A percentile compares a stretch with the other conserved stretches of the same genome.
Conservation (phyloP, 1,140 invertebrate species). For the Phenacoccus solenopsis region DNA sequence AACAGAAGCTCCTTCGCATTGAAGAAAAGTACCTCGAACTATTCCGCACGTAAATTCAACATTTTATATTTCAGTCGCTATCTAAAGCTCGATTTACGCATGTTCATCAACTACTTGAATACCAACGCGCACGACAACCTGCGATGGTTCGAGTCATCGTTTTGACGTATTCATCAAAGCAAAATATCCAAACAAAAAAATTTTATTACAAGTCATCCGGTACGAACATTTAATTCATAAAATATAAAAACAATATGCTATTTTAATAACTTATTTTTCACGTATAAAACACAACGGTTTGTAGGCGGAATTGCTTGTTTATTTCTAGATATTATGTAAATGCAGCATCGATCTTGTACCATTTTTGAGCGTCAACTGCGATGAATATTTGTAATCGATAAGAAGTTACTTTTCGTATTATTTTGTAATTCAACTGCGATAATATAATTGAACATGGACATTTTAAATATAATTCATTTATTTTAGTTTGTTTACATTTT, state of each 20-base stretch:
- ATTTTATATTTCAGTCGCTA: no score
- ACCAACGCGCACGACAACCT: no score
- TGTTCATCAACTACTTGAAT: no score
- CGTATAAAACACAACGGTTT: background rate
- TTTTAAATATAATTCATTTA: background rate
- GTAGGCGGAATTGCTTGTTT: background rate
- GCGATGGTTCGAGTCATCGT: no score
- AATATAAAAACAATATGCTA: constrained; percentile 11
- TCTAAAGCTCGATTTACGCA: no score
- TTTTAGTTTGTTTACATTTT: constrained; percentile 56
- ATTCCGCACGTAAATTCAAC: no score
- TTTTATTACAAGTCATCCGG: background rate
- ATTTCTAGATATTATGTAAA: background rate
- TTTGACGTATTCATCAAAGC: background rate
- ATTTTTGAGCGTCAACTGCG: background rate
- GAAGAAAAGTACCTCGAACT: no score
- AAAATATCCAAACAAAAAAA: background rate
- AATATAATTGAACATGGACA: background rate
- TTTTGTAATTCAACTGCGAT: background rate
- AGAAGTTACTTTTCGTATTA: background rate
- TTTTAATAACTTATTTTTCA: background rate
- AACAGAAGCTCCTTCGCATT: no score
- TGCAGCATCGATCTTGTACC: background rate
- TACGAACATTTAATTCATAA: constrained; percentile 12
- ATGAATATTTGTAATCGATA: no score